These are phyloP conservation scores for Lepidiolamprologus cunningtoni DNA, from an alignment of 2,113 vertebrate species.

Conservation along the genomic window DNA sequence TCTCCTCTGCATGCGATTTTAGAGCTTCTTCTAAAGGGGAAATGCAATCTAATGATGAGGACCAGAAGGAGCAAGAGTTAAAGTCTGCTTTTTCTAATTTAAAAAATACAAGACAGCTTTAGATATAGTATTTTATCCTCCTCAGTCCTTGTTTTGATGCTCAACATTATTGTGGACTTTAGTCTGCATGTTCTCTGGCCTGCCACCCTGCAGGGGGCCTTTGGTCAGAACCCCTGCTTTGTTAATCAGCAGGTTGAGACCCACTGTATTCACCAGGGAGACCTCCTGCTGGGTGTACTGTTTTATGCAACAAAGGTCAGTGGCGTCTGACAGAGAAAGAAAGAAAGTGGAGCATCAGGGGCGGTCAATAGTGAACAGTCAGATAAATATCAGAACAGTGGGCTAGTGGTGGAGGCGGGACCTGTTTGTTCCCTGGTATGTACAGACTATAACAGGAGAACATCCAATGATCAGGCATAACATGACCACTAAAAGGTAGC, in stretches of 20 bases:
- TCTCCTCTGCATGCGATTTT: neutral
- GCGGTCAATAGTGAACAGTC: neutral
- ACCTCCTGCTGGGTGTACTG: constrained; percentile 56
- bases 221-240: constrained; percentile 53
- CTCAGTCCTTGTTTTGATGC: constrained; percentile 46
- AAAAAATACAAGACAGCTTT: neutral
- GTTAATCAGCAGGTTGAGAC: constrained; percentile 74
- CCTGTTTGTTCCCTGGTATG: neutral
- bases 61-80: neutral
- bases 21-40: neutral
- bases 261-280: constrained; percentile 48
- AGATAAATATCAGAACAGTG: neutral
- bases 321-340: constrained; percentile 28
- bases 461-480: neutral
- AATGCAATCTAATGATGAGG: neutral
- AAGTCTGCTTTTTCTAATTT: neutral
- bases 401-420: neutral
- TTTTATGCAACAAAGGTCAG: constrained; percentile 64
- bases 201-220: constrained; percentile 38
- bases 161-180: constrained; percentile 54
- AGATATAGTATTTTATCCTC: neutral
- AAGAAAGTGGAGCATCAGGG: neutral
- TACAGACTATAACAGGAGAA: neutral
- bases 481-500: neutral
- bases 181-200: constrained; percentile 56